These are phyloP conservation scores for Melinopterus prodromus DNA, from an alignment of 2,888 invertebrate species.

Conservation along the genomic window DNA sequence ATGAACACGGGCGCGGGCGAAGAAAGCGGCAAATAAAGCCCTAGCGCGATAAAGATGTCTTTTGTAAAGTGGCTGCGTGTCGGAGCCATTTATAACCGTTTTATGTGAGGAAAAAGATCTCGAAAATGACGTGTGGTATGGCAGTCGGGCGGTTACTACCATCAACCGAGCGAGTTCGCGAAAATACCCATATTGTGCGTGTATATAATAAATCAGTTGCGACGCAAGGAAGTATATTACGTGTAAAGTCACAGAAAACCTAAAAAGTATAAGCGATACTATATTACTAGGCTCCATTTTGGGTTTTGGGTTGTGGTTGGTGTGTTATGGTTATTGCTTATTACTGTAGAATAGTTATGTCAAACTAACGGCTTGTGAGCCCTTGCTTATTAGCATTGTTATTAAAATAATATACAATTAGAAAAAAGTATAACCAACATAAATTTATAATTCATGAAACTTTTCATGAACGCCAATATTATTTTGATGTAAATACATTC, in stretches of 20 bases:
- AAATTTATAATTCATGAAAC: no score
- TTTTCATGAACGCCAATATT: no score
- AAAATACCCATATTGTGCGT: not conserved
- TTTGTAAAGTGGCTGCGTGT: not conserved
- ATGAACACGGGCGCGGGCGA: not conserved
- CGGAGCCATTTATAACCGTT: not conserved
- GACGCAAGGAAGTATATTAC: not conserved
- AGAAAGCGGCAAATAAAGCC: not conserved
- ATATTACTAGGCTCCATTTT: no score
- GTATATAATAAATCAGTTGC: not conserved
- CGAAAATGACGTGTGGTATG: not conserved
- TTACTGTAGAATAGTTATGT: no score
- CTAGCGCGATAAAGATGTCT: not conserved
- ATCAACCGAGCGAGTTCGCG: not conserved
- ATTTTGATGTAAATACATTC: no score
- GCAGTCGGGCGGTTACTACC: not conserved
- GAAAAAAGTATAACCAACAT: no score
- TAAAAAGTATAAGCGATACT: no score
- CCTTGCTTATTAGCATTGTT: no score
- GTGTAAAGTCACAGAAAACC: not conserved
- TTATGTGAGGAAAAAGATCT: not conserved
- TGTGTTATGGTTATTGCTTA: no score
- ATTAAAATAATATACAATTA: no score
- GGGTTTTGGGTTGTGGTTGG: no score
- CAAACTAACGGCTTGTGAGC: no score